These are phyloP conservation scores for Loriculus beryllinus DNA, from an alignment of 2,797 vertebrate genomes.

Conservation along the genomic window DNA sequence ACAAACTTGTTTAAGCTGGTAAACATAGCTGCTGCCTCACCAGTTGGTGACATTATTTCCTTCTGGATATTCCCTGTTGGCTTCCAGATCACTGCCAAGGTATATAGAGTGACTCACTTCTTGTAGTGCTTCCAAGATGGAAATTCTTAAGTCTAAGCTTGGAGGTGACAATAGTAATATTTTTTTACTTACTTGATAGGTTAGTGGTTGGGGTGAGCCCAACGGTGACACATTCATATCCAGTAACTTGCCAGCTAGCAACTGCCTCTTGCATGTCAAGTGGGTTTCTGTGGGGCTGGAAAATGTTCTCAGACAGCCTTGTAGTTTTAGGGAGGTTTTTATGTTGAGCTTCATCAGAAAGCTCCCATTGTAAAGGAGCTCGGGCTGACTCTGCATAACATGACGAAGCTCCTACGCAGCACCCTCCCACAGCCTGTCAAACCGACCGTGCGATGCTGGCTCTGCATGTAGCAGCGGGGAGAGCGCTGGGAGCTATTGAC, in stretches of 20 bases:
- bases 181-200: neutral
- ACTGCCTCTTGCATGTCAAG: neutral
- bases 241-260: neutral
- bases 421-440: slow-evolving; percentile 43
- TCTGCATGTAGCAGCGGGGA: neutral
- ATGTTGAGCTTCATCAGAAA: neutral
- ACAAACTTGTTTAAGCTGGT: neutral
- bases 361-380: slow-evolving; percentile 36
- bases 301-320: neutral
- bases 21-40: slow-evolving; percentile 38
- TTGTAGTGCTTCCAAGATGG: slow-evolving; percentile 41
- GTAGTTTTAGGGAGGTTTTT: slow-evolving; percentile 21
- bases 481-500: slow-evolving; percentile 48
- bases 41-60: slow-evolving; percentile 50
- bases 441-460: neutral
- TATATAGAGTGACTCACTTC: slow-evolving; percentile 54
- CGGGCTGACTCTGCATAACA: slow-evolving; percentile 7
- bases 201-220: neutral
- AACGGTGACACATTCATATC: neutral
- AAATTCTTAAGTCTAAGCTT: neutral
- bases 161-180: slow-evolving; percentile 21
- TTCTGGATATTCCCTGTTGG: slow-evolving; percentile 46
- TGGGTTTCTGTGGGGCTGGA: neutral
- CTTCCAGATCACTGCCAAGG: slow-evolving; percentile 34
- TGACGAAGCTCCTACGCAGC: neutral